A percentile compares a stretch with the other conserved stretches of the same genome.
Conservation (phyloP, 2,797 vertebrate genomes). For the Nannoperca australis region DNA sequence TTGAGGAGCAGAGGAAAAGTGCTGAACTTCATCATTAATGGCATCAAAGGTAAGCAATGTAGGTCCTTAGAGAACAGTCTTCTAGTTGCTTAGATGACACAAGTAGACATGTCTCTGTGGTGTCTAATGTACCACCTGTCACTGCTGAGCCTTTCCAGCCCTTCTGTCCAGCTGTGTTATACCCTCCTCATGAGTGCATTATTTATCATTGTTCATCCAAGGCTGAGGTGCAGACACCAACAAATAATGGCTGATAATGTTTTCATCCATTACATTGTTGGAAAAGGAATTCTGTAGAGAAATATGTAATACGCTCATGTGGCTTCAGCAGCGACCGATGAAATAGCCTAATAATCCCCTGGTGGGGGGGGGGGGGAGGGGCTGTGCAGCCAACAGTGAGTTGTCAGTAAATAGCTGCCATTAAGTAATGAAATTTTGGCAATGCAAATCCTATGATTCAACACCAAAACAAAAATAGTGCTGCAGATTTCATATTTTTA, state of each 20-base stretch:
- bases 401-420: not conserved
- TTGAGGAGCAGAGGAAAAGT: not conserved
- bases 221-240: not conserved
- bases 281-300: not conserved
- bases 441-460: not conserved
- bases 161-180: not conserved
- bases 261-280: not conserved
- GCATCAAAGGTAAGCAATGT: not conserved
- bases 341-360: not conserved
- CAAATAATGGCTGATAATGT: not conserved
- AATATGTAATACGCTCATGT: not conserved
- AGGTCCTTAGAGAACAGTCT: not conserved
- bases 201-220: conserved; percentile 1
- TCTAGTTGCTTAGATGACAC: not conserved
- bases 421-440: not conserved
- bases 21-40: not conserved
- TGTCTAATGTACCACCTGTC: not conserved
- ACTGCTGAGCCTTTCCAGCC: not conserved
- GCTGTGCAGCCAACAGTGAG: not conserved
- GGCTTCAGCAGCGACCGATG: not conserved
- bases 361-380: too few relatives aligned
- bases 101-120: not conserved
- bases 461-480: not conserved
- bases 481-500: not conserved
- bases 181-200: conserved; percentile 8